Evolutionary conservation across 2,797 vertebrate species (phyloP).

Genomic region (Fringilla coelebs): DNA sequence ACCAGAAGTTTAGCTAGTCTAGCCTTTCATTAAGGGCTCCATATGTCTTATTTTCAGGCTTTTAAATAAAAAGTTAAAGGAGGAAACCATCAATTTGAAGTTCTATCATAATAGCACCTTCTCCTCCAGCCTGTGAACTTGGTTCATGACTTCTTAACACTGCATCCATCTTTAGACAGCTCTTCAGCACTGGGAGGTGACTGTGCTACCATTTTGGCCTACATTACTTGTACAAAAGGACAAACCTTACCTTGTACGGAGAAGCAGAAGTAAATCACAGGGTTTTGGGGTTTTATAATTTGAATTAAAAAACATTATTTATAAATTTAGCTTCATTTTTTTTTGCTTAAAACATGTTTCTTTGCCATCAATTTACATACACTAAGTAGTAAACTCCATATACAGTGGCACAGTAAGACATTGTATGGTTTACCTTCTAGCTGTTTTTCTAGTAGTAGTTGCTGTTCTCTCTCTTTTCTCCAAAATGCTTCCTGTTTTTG

Average conservation of each 20-base stretch:
- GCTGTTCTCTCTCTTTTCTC: conserved; percentile 93
- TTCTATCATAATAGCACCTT: accelerated
- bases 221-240: not conserved
- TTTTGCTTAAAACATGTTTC: not conserved
- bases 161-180: not conserved
- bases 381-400: not conserved
- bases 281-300: not conserved
- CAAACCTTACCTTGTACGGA: not conserved
- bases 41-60: not conserved
- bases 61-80: not conserved
- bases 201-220: not conserved
- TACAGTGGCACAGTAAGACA: not conserved
- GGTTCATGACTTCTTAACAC: not conserved
- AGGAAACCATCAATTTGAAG: not conserved
- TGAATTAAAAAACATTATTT: not conserved
- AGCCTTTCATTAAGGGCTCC: not conserved
- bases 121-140: not conserved
- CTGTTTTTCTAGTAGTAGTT: conserved; percentile 88
- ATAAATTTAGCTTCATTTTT: not conserved
- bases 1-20: not conserved
- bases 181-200: not conserved
- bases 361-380: not conserved
- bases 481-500: conserved; percentile 99
- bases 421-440: conserved; percentile 79
- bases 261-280: not conserved